phyloP scores from a whole-genome alignment of 1,140 invertebrate genomes.

The Oreohelix idahoensis region DNA sequence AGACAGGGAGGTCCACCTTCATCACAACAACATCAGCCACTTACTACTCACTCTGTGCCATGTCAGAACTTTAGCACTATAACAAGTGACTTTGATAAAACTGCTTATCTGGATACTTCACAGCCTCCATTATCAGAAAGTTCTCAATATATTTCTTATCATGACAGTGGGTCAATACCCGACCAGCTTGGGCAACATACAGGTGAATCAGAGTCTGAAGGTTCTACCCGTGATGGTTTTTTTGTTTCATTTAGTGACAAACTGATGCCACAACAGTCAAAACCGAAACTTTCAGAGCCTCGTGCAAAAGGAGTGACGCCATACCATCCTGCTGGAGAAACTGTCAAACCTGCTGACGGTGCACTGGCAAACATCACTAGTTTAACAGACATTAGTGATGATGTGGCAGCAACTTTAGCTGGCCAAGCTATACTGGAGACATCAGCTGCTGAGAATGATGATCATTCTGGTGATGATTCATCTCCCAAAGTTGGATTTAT shows the following conservation, averaged over 20 bases:
- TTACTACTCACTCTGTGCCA: not conserved
- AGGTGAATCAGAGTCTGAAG: not conserved
- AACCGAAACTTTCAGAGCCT: slow-evolving; percentile 61
- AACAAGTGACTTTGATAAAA: not conserved
- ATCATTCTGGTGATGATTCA: slow-evolving; percentile 14
- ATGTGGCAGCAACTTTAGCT: slow-evolving; percentile 1
- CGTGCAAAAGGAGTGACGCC: not conserved
- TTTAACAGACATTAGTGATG: slow-evolving; percentile 18
- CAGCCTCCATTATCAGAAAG: not conserved
- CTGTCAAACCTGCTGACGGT: not conserved
- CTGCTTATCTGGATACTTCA: not conserved
- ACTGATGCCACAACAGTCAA: slow-evolving; percentile 83
- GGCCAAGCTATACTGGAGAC: not conserved
- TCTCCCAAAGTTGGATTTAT: slow-evolving; percentile 78
- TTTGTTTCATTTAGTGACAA: slow-evolving; percentile 95
- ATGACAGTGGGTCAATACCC: not conserved
- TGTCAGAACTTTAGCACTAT: too few relatives aligned
- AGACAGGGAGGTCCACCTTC: not conserved
- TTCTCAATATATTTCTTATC: not conserved
- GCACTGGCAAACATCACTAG: not conserved
- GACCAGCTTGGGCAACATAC: not conserved
- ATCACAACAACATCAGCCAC: not conserved
- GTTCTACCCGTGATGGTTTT: slow-evolving; percentile 80
- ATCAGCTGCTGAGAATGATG: not conserved
- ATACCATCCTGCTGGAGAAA: not conserved